Conservation (phyloP, 92 coral and sea anemone genomes). For the Heteractis magnifica region DNA sequence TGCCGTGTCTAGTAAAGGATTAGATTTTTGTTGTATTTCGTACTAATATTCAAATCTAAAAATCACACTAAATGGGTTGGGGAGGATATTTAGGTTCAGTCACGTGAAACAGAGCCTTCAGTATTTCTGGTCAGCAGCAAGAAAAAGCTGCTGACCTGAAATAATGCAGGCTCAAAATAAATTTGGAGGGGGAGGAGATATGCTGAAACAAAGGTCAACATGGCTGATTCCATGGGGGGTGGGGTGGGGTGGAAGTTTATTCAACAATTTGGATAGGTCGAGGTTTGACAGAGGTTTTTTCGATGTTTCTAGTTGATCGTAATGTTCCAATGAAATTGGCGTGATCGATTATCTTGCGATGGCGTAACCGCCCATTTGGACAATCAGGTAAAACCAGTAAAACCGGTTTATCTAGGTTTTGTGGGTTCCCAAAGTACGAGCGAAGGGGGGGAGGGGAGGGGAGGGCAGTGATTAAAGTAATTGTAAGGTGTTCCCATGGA, state of each 20-base stretch:
- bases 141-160: too few species aligned
- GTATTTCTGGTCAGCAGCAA: background rate
- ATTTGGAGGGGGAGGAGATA: background rate
- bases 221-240: background rate
- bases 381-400: background rate
- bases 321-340: background rate
- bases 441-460: constrained; percentile 11
- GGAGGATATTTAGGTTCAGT: background rate
- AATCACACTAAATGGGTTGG: background rate
- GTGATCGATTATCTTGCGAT: background rate
- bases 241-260: background rate
- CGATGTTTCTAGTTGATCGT: background rate
- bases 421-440: constrained; percentile 24
- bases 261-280: background rate
- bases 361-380: background rate
- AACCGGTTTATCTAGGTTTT: constrained; percentile 21
- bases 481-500: constrained; percentile 40
- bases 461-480: constrained; percentile 10
- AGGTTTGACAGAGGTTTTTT: background rate
- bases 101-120: background rate
- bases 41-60: too few species aligned
- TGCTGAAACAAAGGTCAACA: background rate
- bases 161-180: background rate
- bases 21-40: too few species aligned
- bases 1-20: too few species aligned